Conservation (phyloP, 2,888 invertebrate species). For the Cephus sareptanus region DNA sequence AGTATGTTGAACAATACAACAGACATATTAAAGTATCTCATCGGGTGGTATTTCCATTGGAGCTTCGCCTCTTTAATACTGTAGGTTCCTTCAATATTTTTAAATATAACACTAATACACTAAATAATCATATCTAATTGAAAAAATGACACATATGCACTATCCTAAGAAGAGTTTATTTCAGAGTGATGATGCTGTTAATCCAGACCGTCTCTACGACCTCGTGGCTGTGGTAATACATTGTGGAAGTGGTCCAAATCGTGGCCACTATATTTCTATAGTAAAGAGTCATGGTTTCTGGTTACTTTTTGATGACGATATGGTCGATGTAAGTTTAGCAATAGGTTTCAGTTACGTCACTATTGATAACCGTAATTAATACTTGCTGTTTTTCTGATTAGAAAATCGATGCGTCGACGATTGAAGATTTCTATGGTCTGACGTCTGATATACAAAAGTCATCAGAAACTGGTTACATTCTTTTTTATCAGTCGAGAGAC, state of each 20-base stretch:
- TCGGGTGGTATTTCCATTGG: conserved; percentile 98
- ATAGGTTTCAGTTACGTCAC: not conserved
- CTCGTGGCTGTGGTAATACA: conserved; percentile 99
- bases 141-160: not conserved
- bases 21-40: conserved; percentile 99
- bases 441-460: conserved; percentile 99
- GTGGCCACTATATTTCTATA: conserved; percentile 99
- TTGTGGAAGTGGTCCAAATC: conserved; percentile 98
- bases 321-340: conserved; percentile 91
- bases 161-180: conserved; percentile 36
- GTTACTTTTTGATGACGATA: conserved; percentile 99
- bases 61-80: conserved; percentile 96
- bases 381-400: conserved; percentile 66
- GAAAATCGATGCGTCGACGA: conserved; percentile 99
- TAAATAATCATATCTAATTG: not conserved
- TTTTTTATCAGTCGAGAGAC: conserved; percentile 97
- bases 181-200: conserved; percentile 97
- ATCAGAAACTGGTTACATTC: conserved; percentile 99
- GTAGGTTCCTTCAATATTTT: conserved; percentile 69
- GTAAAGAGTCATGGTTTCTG: conserved; percentile 99
- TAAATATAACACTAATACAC: not conserved
- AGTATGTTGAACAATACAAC: conserved; percentile 98
- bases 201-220: conserved; percentile 98
- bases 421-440: conserved; percentile 99
- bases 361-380: not conserved